These are phyloP conservation scores for Sepiola atlantica DNA, from an alignment of 2,888 invertebrate genomes.

Conservation along the genomic window DNA sequence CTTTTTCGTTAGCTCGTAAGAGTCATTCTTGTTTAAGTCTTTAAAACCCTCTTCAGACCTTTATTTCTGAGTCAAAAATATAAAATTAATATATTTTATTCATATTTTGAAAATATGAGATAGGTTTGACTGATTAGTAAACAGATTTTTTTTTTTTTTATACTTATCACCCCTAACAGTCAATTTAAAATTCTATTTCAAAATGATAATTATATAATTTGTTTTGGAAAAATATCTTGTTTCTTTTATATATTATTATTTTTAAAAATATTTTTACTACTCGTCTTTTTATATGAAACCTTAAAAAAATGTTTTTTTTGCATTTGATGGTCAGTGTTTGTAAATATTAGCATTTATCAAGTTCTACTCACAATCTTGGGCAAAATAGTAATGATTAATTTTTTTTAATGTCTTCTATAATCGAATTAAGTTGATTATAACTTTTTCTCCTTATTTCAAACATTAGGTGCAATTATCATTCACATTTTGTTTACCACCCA, in stretches of 20 bases:
- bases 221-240: not conserved
- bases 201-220: not conserved
- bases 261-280: not conserved
- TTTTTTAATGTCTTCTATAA: too few species aligned
- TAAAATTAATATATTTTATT: not conserved
- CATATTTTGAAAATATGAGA: not conserved
- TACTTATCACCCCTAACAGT: not conserved
- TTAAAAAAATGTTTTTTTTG: too few species aligned
- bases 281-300: not conserved
- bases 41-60: not conserved
- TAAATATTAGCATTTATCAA: not conserved
- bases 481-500: not conserved
- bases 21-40: too few species aligned
- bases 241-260: not conserved
- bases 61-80: not conserved
- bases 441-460: not conserved
- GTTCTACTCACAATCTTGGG: too few species aligned
- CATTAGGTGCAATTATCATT: not conserved
- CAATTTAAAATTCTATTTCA: not conserved
- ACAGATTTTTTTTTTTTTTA: too few species aligned
- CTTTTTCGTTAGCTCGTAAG: too few species aligned
- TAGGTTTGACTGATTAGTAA: not conserved
- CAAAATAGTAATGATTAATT: not conserved
- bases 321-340: not conserved
- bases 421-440: too few species aligned